Base-by-base conservation (phyloP, 2,797 vertebrate genomes). In the Graptemys geographica region DNA sequence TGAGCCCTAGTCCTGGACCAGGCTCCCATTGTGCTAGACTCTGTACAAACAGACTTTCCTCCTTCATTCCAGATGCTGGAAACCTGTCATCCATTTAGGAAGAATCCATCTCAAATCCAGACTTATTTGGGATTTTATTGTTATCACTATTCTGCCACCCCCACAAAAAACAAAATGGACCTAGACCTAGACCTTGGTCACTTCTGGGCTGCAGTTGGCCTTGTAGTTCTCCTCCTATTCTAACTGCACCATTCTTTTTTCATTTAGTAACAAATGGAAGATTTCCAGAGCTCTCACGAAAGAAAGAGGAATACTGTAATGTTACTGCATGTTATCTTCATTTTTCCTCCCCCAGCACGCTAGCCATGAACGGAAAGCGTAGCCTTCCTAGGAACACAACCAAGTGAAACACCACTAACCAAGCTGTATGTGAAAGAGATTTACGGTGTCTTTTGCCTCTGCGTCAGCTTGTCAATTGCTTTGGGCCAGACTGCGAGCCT, bases 91-190 rank as follows among this genome's bases (percentile, higher is more conserved):
- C 51, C 44, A 23, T 90, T 92, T 86, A 89, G 1, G 53, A 84
- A 83, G 31, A 96, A n/a, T 28, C 83, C 8, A 27, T 83, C 25
- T 80, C 47, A 41, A 80, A 4, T 2, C 3, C 0, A 1, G 5
- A 53, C 4, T 11, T 27, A 8, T 2, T 55, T 91, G 3, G 2
- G 5, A 12, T 6, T 21, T 51, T 81, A 69, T 25, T n/a, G 57
- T 19, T 2, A 56, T 16, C 0, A 0, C 21, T 3, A 0, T 53
- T 69, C 69, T 47, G 33, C 65, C 72, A 55, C 5, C 59, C 47
- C 19, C 47, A n/a, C 4, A 3, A n/a, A 72, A 72, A 72, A 1
- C n/a, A 72, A 41, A 72, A 72, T 72, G 37, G 81, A 88, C 5
- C 19, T 44, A 94, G 65, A 15, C 10, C 51, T 51, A 51, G 51